Base-by-base conservation (phyloP, 2,797 vertebrate genomes). In the Tachyglossus aculeatus region DNA sequence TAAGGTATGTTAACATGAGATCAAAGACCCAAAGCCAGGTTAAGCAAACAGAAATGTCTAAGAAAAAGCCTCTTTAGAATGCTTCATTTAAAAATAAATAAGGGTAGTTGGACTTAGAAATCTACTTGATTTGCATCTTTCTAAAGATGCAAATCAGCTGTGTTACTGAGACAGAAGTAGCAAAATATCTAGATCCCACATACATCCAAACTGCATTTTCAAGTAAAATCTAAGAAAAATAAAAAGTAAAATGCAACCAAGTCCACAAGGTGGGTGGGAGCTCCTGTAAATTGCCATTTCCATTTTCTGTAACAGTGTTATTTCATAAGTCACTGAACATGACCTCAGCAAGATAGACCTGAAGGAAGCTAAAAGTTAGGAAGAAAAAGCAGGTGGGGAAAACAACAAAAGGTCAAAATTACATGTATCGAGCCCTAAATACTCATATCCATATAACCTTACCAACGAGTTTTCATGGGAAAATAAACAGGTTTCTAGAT, bases 1-100 rank as follows among this genome's bases (percentile, higher is more conserved):
- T 94, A 93, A 94, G 90, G 89, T 93, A 92, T 93, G 93, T 90
- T 91, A 93, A 94, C 90, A 91, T 84, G 77, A 92, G 91, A 93
- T 94, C 94, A 94, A 94, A 93, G 92, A 88, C 80, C 77, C 85
- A 85, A 89, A 90, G 82, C 68, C 86, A 91, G 90, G 83, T 92
- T 92, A 93, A 93, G 93, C 88, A 94, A 94, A 93, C 90, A 93
- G 82, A 71, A 45, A 31, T 77, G 82, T 86, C 89, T 86, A 79
- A n/a, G n/a, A n/a, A n/a, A 77, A 88, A 82, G 65, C 80, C 78
- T 61, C 88, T 90, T 90, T 81, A 90, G 84, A 77, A 87, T 85
- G 65, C 32, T 71, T 77, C 64, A 36, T 82, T 90, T 89, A 86
- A 85, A 85, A 77, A 25, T 34, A 88, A 89, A 80, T 68, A 87